Conservation (phyloP, 2,113 vertebrate genomes). For the Asarcornis scutulata region DNA sequence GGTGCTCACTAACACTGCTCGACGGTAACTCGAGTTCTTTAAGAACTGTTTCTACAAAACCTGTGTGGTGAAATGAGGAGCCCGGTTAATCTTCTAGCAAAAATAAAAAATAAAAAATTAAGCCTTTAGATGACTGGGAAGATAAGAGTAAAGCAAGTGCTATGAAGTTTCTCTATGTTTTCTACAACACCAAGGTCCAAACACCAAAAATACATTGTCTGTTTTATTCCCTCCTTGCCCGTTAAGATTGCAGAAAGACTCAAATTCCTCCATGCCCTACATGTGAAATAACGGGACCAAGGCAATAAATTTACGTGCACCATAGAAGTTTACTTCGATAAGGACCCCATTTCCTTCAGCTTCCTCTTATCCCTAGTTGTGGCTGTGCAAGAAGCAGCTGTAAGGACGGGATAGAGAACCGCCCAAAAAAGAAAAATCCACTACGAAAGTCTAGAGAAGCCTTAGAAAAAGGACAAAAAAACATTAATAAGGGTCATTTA, state of each 20-base stretch:
- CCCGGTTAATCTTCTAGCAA: background rate
- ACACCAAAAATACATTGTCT: background rate
- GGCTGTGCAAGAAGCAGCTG: background rate
- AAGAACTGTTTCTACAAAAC: background rate
- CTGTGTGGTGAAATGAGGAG: background rate
- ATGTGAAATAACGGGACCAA: background rate
- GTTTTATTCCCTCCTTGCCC: background rate
- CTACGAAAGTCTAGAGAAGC: background rate
- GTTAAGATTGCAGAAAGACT: background rate
- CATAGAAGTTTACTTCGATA: background rate
- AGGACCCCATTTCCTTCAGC: background rate
- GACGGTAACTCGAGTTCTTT: background rate
- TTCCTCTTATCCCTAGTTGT: background rate
- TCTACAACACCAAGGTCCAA: background rate
- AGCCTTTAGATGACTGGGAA: background rate
- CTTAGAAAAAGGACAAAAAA: background rate
- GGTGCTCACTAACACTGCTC: background rate
- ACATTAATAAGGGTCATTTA: background rate
- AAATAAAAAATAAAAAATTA: background rate
- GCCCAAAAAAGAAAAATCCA: accelerated
- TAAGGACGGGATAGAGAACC: background rate
- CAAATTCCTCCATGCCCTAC: background rate
- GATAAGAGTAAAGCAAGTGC: background rate
- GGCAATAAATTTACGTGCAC: background rate
- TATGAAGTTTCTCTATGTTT: background rate